A percentile compares a stretch with the other conserved stretches of the same genome.
phyloP scores from a whole-genome alignment of 1,140 invertebrate species.

The Brachionus sp. region DNA sequence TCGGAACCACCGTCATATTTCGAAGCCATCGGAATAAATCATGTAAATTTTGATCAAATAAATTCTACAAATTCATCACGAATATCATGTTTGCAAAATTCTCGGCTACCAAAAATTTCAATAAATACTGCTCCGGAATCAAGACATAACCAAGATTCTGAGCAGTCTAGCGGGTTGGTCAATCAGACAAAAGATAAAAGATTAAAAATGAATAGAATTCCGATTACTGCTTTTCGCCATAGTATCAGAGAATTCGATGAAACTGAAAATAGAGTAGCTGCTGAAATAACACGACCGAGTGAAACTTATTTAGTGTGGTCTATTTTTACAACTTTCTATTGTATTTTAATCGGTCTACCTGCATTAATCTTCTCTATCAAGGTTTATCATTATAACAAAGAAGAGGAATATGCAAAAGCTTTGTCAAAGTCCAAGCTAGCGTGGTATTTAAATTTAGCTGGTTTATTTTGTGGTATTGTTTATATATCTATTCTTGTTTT shows the following conservation, averaged over 20 bases:
- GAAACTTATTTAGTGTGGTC: conserved; percentile 30
- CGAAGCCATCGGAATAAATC: conserved; percentile 16
- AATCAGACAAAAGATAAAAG: not conserved
- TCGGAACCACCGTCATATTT: conserved; percentile 20
- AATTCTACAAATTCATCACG: not conserved
- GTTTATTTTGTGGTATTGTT: conserved; percentile 1
- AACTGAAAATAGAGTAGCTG: not conserved
- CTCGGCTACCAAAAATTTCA: not conserved
- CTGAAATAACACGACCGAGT: not conserved
- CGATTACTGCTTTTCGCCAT: not conserved
- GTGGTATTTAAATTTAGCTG: conserved; percentile 22
- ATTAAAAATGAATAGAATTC: not conserved
- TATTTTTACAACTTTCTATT: conserved; percentile 29
- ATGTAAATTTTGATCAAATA: not conserved
- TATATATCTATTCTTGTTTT: not conserved
- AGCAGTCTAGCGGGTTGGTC: not conserved
- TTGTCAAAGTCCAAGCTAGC: not conserved
- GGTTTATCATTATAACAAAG: conserved; percentile 32
- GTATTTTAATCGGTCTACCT: conserved; percentile 7
- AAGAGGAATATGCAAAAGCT: not conserved
- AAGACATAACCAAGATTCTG: not conserved
- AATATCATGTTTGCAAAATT: not conserved
- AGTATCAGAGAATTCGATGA: not conserved
- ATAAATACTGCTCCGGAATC: not conserved
- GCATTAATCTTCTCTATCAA: conserved; percentile 23